phyloP scores from a whole-genome alignment of 2,888 invertebrate species.

The Epinotia ramella region DNA sequence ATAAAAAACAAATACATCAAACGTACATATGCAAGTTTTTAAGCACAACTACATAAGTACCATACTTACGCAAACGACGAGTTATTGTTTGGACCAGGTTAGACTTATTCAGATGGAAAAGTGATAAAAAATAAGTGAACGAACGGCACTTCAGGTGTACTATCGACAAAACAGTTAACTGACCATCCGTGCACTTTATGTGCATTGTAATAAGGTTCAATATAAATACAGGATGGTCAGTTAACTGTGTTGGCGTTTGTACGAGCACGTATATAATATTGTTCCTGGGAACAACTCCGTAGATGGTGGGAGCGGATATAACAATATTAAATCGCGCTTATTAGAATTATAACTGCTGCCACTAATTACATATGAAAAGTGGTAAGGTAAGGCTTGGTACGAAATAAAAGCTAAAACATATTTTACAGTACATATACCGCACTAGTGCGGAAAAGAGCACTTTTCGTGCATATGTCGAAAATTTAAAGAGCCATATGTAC shows the following conservation, averaged over 20 bases:
- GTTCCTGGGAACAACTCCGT: not conserved
- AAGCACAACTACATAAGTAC: not conserved
- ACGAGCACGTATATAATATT: too few species aligned
- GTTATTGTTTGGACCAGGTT: not conserved
- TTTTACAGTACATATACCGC: too few species aligned
- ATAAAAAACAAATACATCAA: not conserved
- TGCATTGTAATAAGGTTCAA: too few species aligned
- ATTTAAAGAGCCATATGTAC: too few species aligned
- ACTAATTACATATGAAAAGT: not conserved
- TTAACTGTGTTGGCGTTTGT: too few species aligned
- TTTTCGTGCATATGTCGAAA: too few species aligned
- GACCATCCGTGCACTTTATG: too few species aligned
- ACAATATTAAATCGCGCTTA: not conserved
- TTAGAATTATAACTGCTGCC: not conserved
- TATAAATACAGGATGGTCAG: too few species aligned
- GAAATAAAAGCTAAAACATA: not conserved
- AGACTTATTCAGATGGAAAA: not conserved
- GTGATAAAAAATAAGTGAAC: not conserved
- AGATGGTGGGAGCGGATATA: not conserved
- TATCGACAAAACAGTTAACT: too few species aligned
- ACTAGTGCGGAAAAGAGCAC: too few species aligned
- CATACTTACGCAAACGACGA: not conserved
- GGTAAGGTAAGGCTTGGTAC: not conserved
- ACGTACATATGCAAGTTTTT: not conserved
- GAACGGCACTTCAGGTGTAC: too few species aligned